phyloP scores from a whole-genome alignment of 1,140 invertebrate genomes.

The Aricia agestis region DNA sequence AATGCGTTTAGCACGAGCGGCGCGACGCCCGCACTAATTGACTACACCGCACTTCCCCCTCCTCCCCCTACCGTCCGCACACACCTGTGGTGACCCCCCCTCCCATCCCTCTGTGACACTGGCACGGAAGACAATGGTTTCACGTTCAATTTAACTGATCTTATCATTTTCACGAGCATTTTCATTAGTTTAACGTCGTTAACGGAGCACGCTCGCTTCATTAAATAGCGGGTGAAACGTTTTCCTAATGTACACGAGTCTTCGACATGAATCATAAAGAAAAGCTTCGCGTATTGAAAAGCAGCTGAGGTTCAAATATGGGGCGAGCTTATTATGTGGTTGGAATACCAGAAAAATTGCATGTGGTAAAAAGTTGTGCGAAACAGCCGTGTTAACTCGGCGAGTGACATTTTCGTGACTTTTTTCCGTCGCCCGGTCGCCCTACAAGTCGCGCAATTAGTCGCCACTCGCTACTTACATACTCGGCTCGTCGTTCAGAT shows the following conservation, averaged over 20 bases:
- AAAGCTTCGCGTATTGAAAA: background rate
- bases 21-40: conserved; percentile 2
- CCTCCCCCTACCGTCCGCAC: background rate
- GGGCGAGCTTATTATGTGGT: background rate
- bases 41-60: background rate
- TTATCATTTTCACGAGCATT: conserved; percentile 5
- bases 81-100: conserved; percentile 2
- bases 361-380: too few relatives aligned
- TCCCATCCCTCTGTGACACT: background rate
- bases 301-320: background rate
- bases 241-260: background rate
- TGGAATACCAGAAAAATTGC: background rate
- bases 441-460: background rate
- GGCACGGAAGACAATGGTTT: conserved; percentile 10
- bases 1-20: conserved; percentile 8
- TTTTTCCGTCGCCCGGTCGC: background rate
- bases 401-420: background rate
- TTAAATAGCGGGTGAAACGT: background rate
- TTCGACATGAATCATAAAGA: background rate
- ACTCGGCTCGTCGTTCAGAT: too few relatives aligned
- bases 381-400: background rate
- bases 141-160: conserved; percentile 12
- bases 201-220: background rate
- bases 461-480: background rate
- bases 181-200: background rate